Evolutionary conservation across 2,797 vertebrate genomes (phyloP).

Genomic region (Rhinatrema bivittatum): DNA sequence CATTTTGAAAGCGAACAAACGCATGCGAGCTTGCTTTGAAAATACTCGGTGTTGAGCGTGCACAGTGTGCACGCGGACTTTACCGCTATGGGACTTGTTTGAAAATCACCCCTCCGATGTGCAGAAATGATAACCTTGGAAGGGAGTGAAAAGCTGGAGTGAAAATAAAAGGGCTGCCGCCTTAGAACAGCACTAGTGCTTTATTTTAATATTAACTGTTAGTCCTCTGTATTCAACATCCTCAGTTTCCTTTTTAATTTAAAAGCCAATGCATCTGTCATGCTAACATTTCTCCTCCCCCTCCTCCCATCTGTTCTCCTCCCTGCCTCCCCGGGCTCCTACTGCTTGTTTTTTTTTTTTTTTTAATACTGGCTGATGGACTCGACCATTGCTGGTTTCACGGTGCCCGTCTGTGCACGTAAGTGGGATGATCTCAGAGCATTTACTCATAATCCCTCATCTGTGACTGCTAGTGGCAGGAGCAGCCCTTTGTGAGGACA

Average conservation of each 20-base stretch:
- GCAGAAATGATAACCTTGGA: too few species aligned
- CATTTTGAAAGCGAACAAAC: too few species aligned
- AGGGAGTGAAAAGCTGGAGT: neutral
- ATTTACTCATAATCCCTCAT: conserved; percentile 73
- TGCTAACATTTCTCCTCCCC: conserved; percentile 23
- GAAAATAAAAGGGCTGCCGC: neutral
- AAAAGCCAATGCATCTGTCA: conserved; percentile 48
- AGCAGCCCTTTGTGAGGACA: conserved; percentile 43
- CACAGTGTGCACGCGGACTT: too few species aligned
- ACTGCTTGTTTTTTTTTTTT: conserved; percentile 9
- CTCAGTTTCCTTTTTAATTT: conserved; percentile 35
- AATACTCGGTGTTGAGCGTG: too few species aligned
- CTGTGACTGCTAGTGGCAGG: conserved; percentile 57
- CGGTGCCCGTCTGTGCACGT: conserved; percentile 31
- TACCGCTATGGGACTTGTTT: too few species aligned
- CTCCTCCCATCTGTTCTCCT: conserved; percentile 39
- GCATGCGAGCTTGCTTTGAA: too few species aligned
- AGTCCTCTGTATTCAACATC: conserved; percentile 9
- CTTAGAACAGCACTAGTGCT: neutral
- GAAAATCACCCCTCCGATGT: too few species aligned
- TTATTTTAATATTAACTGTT: conserved; percentile 19
- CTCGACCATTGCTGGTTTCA: conserved; percentile 31
- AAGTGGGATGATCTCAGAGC: conserved; percentile 51
- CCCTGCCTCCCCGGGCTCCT: conserved; percentile 32
- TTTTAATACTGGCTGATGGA: conserved; percentile 28